Conservation (phyloP, 2,888 invertebrate genomes). For the Megalurothrips usitatus region DNA sequence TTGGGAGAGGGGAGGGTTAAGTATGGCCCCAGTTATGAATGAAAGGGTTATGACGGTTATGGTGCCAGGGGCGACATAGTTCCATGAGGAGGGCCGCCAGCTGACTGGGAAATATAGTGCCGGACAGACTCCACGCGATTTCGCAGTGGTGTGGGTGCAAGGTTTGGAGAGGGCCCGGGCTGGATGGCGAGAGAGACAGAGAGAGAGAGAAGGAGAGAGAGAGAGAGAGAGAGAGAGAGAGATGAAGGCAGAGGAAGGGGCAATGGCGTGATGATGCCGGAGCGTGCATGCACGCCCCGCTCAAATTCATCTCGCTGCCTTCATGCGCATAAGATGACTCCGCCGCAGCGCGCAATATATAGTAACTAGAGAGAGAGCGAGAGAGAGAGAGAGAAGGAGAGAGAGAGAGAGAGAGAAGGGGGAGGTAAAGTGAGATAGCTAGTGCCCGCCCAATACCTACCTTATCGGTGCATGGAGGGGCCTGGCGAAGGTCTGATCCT, state of each 20-base stretch:
- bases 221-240: neutral
- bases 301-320: slow-evolving; percentile 6
- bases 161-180: no score
- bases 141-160: no score
- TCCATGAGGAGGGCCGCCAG: no score
- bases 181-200: neutral
- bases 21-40: no score
- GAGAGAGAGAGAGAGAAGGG: neutral
- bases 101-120: no score
- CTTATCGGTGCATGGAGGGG: slow-evolving; percentile 7
- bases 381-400: neutral
- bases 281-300: neutral
- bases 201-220: neutral
- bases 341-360: slow-evolving; percentile 15
- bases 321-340: neutral
- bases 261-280: neutral
- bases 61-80: no score
- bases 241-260: neutral
- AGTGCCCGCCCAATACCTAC: neutral
- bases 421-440: neutral
- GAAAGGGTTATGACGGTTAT: no score
- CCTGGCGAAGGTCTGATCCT: neutral
- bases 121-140: no score
- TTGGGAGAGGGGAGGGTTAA: no score
- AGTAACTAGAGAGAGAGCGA: neutral